A percentile compares a stretch with the other conserved stretches of the same genome.
Conservation (phyloP, 2,113 vertebrate genomes). For the Callorhinus ursinus region DNA sequence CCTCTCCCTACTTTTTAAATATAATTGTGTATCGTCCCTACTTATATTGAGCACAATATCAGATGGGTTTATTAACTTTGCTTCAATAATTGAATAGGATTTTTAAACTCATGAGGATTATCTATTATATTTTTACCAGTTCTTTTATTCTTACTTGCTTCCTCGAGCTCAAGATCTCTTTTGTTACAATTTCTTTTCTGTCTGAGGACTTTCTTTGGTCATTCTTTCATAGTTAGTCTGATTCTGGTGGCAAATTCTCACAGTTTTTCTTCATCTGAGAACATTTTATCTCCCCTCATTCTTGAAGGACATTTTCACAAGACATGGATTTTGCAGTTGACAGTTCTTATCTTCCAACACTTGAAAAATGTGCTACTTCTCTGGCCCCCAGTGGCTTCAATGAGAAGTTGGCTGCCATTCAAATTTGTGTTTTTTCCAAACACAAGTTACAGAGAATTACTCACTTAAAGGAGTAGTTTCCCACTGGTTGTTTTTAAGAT, state of each 20-base stretch:
- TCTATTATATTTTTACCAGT: accelerated
- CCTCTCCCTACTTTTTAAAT: not conserved
- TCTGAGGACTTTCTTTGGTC: not conserved
- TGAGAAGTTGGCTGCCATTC: not conserved
- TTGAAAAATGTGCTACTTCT: not conserved
- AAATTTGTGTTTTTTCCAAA: not conserved
- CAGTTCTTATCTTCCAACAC: not conserved
- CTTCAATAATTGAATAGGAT: not conserved
- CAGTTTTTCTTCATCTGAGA: not conserved
- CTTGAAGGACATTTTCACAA: not conserved
- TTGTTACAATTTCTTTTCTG: not conserved
- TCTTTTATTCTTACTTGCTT: not conserved
- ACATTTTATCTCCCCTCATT: accelerated
- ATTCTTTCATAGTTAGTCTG: not conserved
- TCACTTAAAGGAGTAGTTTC: not conserved
- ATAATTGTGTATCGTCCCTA: not conserved
- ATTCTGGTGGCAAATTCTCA: not conserved
- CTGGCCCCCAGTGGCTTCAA: not conserved
- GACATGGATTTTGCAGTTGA: accelerated
- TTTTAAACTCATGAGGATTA: not conserved
- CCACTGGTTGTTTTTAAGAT: too few species aligned
- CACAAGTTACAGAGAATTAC: not conserved
- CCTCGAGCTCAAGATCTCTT: not conserved
- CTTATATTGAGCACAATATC: not conserved
- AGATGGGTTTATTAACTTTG: not conserved